A percentile compares a stretch with the other conserved stretches of the same genome.
These are phyloP conservation scores for Sitophilus oryzae DNA, from an alignment of 1,140 invertebrate species.

Conservation along the genomic window DNA sequence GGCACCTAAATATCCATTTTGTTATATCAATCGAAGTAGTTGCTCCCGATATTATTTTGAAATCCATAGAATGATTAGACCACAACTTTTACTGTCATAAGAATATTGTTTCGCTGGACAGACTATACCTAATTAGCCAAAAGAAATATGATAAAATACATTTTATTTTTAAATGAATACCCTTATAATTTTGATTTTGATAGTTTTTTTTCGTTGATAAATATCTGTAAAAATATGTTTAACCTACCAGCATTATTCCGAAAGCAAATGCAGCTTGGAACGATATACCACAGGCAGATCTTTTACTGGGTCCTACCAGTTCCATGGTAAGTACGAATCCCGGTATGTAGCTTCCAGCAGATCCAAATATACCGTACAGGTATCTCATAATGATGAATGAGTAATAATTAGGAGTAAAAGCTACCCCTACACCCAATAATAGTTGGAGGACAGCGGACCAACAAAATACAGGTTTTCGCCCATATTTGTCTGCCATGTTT, in stretches of 20 bases:
- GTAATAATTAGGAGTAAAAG: conserved; percentile 69
- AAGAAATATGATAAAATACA: too few species aligned
- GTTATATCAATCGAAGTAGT: too few species aligned
- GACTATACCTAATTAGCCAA: too few species aligned
- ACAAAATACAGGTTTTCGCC: conserved; percentile 75
- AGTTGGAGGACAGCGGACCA: conserved; percentile 66
- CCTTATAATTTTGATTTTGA: too few species aligned
- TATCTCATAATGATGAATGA: conserved; percentile 64
- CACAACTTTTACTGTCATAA: too few species aligned
- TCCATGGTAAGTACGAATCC: conserved; percentile 85
- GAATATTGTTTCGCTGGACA: too few species aligned
- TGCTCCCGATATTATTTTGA: too few species aligned
- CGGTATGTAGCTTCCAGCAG: conserved; percentile 75
- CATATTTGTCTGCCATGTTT: conserved; percentile 79
- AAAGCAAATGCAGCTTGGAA: conserved; percentile 75
- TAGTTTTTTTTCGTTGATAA: too few species aligned
- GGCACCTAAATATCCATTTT: too few species aligned
- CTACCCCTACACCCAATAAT: conserved; percentile 63
- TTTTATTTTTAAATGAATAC: too few species aligned
- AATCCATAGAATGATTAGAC: too few species aligned
- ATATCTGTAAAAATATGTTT: too few species aligned
- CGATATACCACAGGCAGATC: conserved; percentile 74
- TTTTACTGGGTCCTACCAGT: conserved; percentile 70
- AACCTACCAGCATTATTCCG: conserved; percentile 69
- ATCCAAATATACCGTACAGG: conserved; percentile 75